Evolutionary conservation across 2,888 invertebrate species (phyloP), one percentile per base, ranked within the genome.

Genomic region (Anoplius nigerrimus): DNA sequence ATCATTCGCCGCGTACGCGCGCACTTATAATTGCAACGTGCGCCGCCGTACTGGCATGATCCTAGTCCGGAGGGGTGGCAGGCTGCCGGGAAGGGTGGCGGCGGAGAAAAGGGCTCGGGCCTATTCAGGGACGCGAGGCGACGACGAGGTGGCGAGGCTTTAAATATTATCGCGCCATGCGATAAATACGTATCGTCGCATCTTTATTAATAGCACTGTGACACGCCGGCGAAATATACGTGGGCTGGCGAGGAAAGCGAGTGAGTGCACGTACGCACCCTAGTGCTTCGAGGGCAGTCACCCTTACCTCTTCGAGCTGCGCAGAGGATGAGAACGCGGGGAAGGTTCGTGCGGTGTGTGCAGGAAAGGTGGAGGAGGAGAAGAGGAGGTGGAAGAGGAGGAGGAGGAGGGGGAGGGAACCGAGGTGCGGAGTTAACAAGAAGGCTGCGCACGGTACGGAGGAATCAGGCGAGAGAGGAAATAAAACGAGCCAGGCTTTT

Each of bases 201-300:
- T 65, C 64, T 73, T 71, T 71, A 66, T 73, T 75, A 78, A 77
- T 73, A 66, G 67, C 59, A 59, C 75, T 61, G 60, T 24, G 61
- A 69, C n/a, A n/a, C 21, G 53, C 15, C 22, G 59, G 45, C 22
- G 62, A 62, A 69, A 62, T 58, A 62, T 58, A 48, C 21, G 42
- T 46, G 22, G 15, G 34, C 27, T 18, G 16, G 27, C 65, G 20
- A 8, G 6, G 6, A 15, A 15, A 27, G 34, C 51, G 22, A 51
- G 56, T 45, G 42, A 62, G 54, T 58, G 8, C 11, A 13, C 24
- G 34, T 34, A 34, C 34, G 34, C 34, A 34, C 34, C 34, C 34
- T 34, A 34, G 34, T 1, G 34, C 11, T 34, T 34, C 48, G 46
- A 34, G 60, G 63, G 16, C 61, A 55, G 57, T 69, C 55, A 53